Base-by-base conservation (phyloP, 2,888 invertebrate species). In the Lydus trimaculatus region DNA sequence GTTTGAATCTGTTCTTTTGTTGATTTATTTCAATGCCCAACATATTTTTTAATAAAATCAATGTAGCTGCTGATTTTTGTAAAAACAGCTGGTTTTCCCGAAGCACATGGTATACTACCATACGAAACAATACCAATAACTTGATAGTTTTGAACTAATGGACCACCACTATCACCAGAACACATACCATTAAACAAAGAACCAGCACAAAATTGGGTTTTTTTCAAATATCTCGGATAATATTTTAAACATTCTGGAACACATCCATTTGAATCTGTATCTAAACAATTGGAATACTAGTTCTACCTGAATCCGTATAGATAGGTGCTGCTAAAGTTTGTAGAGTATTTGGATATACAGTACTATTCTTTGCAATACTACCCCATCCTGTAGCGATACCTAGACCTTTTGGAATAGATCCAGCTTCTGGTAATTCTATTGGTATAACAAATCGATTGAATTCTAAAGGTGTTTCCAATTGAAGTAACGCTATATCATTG, bases 41-140 rank as follows among this genome's bases (percentile, higher is more conserved):
- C 9, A 13, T 15, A 1, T 9, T 31, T 31, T 8, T 9, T 36
- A 3, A 39, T 39, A n/a, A 39, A 39, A 39, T 39, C 39, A 39
- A 39, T 39, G 15, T n/a, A 88, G 17, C 82, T 80, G 4, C 86
- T 84, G 0, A 88, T 87, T 73, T 87, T 87, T 0, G 88, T 88
- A 72, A 87, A 89, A 2, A 89, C 87, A 0, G 88, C 87, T 0
- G 89, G 89, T 3, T 11, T 3, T 3, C 5, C 15, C 2, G 83
- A 80, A 1, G 88, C 88, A 76, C 89, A 89, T 0, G 89, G 89
- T 0, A 82, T 81, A 1, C 87, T 78, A 0, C 88, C 88, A 89
- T 89, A 89, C 0, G 89, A 89, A 0, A 89, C 88, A 2, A 89
- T 79, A 31, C 90, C 90, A n/a, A 88, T 74, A 39, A 88, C 74